Conservation (phyloP, 2,888 invertebrate species). For the Mesorhabditis belari region DNA sequence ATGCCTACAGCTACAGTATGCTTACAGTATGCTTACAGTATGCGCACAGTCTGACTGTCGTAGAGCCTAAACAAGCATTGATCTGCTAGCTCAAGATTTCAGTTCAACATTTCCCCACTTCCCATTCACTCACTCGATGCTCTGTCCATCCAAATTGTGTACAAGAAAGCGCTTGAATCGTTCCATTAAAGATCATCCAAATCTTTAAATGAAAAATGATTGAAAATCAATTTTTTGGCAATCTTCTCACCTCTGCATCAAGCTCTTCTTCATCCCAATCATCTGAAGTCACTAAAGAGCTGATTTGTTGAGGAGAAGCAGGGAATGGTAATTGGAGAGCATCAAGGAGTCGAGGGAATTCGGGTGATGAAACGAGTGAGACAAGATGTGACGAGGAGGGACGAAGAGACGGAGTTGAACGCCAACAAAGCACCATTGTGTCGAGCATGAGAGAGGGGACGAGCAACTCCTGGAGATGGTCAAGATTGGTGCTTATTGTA, state of each 20-base stretch:
- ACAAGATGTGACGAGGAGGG: conserved; percentile 91
- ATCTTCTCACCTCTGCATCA: conserved; percentile 1
- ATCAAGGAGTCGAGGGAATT: conserved; percentile 80
- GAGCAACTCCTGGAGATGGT: conserved; percentile 52
- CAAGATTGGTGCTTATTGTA: no score
- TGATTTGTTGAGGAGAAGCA: conserved; percentile 10
- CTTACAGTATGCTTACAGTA: background rate
- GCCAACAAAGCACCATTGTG: conserved; percentile 92
- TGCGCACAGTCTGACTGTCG: background rate
- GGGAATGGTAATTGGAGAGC: conserved; percentile 45
- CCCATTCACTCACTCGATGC: conserved; percentile 43
- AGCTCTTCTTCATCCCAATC: conserved; percentile 1
- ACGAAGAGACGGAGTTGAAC: conserved; percentile 70
- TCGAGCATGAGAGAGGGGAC: conserved; percentile 71
- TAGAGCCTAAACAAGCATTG: background rate
- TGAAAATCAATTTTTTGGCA: background rate
- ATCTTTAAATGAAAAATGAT: no score
- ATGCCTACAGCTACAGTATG: background rate
- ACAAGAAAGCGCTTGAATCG: conserved; percentile 48
- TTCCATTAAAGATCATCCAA: conserved; percentile 41
- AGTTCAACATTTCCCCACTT: background rate
- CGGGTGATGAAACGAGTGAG: conserved; percentile 61
- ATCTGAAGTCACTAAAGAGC: background rate
- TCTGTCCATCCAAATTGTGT: conserved; percentile 53
- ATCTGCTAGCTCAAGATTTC: background rate